Evolutionary conservation across 2,113 vertebrate genomes (phyloP).

Genomic region (Indicator maculatus): DNA sequence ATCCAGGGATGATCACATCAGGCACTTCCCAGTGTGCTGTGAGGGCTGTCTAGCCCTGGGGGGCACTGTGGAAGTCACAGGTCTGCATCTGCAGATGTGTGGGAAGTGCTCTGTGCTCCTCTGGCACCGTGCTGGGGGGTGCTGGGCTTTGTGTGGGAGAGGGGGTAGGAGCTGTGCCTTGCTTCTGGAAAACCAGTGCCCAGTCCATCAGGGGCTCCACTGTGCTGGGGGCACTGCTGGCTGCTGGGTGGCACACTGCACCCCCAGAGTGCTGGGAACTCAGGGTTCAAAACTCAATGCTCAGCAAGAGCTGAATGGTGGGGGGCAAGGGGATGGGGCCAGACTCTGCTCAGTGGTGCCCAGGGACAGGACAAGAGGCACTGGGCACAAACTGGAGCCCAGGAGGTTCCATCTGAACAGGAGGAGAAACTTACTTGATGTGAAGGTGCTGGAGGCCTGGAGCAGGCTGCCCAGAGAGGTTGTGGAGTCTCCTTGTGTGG

Average conservation of each 20-base stretch:
- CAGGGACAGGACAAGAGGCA: no score
- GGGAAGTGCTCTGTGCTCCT: not conserved
- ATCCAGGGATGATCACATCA: not conserved
- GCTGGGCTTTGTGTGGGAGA: fast-evolving
- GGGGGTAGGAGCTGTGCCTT: not conserved
- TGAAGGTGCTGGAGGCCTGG: no score
- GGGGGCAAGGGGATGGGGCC: no score
- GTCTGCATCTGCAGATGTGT: not conserved
- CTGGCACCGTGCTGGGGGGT: not conserved
- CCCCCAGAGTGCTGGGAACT: not conserved
- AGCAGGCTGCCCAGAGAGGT: no score
- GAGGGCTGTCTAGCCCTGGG: not conserved
- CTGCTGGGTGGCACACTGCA: not conserved
- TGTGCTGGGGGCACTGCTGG: not conserved
- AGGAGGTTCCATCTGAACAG: no score
- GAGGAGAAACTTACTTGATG: no score
- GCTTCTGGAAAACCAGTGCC: not conserved
- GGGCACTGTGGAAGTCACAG: not conserved
- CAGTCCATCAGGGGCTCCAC: not conserved
- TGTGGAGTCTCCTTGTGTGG: no score
- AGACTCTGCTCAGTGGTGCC: no score
- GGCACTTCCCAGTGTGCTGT: not conserved
- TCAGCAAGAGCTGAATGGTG: no score
- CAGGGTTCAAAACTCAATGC: not conserved
- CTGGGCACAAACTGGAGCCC: no score